Conservation (phyloP, 2,888 invertebrate species). For the Ferdinandea cuprea region DNA sequence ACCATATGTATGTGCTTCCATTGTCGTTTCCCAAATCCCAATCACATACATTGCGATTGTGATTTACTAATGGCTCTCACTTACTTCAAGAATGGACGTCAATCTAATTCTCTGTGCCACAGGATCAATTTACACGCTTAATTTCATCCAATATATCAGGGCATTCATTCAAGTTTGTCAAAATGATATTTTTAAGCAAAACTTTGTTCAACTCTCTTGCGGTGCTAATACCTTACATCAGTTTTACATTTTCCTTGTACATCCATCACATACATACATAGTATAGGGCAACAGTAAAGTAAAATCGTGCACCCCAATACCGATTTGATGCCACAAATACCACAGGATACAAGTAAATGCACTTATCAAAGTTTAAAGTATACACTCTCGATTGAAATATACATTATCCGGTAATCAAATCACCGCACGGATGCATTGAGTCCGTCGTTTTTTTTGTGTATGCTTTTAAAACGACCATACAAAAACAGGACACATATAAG, state of each 20-base stretch:
- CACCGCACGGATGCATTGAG: background rate
- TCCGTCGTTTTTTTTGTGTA: background rate
- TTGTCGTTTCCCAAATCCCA: too few species aligned
- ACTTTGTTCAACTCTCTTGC: background rate
- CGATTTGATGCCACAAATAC: conserved; percentile 28
- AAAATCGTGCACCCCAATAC: background rate
- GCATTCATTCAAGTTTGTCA: too few species aligned
- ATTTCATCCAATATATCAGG: too few species aligned
- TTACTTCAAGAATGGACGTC: too few species aligned
- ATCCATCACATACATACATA: background rate
- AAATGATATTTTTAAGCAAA: background rate
- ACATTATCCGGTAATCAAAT: conserved; percentile 47
- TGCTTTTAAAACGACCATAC: conserved; percentile 17
- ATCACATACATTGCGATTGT: too few species aligned
- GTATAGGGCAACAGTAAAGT: background rate
- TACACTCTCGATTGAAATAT: conserved; percentile 32
- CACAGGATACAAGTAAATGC: conserved; percentile 69
- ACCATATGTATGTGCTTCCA: too few species aligned
- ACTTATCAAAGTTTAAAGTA: conserved; percentile 66
- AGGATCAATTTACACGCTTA: too few species aligned
- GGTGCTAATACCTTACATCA: background rate
- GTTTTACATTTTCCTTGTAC: background rate
- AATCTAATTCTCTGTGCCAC: too few species aligned
- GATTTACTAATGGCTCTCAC: too few species aligned
- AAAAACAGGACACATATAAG: conserved; percentile 41